These are phyloP conservation scores for Clanis bilineata DNA, from an alignment of 2,888 invertebrate genomes.

Conservation along the genomic window DNA sequence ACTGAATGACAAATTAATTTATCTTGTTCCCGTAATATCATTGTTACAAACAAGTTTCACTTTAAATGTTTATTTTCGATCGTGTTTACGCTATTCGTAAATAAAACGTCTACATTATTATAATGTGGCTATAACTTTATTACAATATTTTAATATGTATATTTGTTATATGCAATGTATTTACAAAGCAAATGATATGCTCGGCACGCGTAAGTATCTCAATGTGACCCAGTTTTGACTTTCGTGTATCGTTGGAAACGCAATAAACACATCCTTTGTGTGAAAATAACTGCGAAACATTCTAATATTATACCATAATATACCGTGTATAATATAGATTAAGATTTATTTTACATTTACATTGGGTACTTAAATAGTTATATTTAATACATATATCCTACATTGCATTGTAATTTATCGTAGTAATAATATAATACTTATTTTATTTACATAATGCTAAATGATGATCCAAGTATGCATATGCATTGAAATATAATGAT, in stretches of 20 bases:
- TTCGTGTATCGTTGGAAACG: slow-evolving; percentile 1
- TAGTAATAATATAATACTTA: too few species aligned
- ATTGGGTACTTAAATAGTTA: too few species aligned
- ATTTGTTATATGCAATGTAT: neutral
- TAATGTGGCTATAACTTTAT: neutral
- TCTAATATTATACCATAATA: neutral
- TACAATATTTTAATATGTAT: neutral
- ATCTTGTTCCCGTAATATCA: neutral
- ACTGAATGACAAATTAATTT: neutral
- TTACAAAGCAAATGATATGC: neutral
- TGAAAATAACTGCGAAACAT: neutral
- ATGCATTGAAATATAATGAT: neutral
- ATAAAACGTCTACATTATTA: neutral
- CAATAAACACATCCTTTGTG: slow-evolving; percentile 8
- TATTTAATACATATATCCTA: too few species aligned
- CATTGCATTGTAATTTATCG: too few species aligned
- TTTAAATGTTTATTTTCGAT: neutral
- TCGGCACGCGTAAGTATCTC: neutral
- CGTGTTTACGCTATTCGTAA: too few species aligned
- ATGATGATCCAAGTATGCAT: too few species aligned
- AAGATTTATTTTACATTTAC: neutral
- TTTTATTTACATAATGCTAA: too few species aligned
- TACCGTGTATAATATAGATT: neutral
- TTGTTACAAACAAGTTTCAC: neutral
- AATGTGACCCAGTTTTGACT: slow-evolving; percentile 6